These are phyloP conservation scores for Helobdella robusta DNA, from an alignment of 2,888 invertebrate genomes.

Conservation along the genomic window DNA sequence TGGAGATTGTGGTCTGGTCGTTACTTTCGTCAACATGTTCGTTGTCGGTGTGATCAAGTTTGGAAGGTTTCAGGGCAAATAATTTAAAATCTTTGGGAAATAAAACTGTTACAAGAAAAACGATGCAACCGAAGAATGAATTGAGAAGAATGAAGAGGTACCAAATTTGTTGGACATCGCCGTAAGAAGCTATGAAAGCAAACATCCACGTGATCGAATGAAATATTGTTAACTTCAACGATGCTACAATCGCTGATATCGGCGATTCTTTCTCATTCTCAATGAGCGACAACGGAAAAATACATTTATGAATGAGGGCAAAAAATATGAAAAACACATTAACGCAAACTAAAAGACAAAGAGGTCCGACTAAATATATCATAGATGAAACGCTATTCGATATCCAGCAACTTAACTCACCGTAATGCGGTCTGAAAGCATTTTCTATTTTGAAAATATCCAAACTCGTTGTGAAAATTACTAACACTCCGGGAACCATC, in stretches of 20 bases:
- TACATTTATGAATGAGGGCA: neutral
- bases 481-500: neutral
- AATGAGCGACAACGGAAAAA: neutral
- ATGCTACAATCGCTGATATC: neutral
- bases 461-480: neutral
- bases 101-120: neutral
- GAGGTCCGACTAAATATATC: neutral
- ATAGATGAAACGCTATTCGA: neutral
- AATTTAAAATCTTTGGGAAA: no score
- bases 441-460: neutral
- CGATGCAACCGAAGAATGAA: neutral
- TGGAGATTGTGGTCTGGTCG: no score
- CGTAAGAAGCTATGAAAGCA: neutral
- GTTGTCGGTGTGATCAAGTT: no score
- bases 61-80: no score
- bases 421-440: constrained; percentile 11
- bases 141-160: neutral
- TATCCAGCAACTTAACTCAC: neutral
- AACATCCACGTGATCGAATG: neutral
- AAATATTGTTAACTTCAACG: neutral
- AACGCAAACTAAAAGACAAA: neutral
- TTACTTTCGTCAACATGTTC: no score
- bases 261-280: neutral
- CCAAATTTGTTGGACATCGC: neutral
- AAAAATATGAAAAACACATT: neutral